Conservation (phyloP, 2,888 invertebrate species). For the Acleris laterana region DNA sequence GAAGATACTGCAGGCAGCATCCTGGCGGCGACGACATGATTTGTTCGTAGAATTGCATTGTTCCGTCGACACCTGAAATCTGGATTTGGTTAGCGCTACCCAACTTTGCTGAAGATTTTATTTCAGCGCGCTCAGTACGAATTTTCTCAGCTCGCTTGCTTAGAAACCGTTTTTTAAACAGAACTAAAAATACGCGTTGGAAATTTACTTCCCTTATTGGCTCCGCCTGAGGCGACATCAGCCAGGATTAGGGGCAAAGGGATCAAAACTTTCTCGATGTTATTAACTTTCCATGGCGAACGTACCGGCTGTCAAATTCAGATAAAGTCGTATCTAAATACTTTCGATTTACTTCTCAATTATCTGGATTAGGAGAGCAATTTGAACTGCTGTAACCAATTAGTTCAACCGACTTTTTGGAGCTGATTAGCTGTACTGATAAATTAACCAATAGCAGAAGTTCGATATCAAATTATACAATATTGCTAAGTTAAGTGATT, state of each 20-base stretch:
- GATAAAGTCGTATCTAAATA: constrained; percentile 35
- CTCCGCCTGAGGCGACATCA: constrained; percentile 48
- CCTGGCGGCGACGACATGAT: constrained; percentile 57
- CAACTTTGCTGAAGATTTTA: constrained; percentile 36
- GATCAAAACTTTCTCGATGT: constrained; percentile 58
- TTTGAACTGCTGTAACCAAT: constrained; percentile 17
- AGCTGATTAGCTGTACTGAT: not conserved
- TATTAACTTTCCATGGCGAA: constrained; percentile 61
- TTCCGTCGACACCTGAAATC: constrained; percentile 75
- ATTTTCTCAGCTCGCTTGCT: constrained; percentile 17
- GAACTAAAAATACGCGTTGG: constrained; percentile 18
- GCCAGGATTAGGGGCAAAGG: constrained; percentile 55
- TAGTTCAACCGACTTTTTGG: constrained; percentile 11
- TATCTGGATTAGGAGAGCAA: constrained; percentile 31
- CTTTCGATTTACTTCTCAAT: constrained; percentile 36
- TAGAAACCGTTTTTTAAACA: not conserved
- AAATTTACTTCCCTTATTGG: constrained; percentile 31
- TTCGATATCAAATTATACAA: not conserved
- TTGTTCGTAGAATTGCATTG: constrained; percentile 77
- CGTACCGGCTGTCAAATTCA: constrained; percentile 50
- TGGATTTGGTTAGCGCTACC: constrained; percentile 70
- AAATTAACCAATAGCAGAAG: constrained; percentile 5
- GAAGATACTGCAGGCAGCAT: constrained; percentile 40
- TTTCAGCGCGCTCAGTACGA: constrained; percentile 24
- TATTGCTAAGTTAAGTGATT: not conserved